Evolutionary conservation across 2,888 invertebrate genomes (phyloP), one percentile per base, ranked within the genome.

Genomic region (Plebejus melissa): DNA sequence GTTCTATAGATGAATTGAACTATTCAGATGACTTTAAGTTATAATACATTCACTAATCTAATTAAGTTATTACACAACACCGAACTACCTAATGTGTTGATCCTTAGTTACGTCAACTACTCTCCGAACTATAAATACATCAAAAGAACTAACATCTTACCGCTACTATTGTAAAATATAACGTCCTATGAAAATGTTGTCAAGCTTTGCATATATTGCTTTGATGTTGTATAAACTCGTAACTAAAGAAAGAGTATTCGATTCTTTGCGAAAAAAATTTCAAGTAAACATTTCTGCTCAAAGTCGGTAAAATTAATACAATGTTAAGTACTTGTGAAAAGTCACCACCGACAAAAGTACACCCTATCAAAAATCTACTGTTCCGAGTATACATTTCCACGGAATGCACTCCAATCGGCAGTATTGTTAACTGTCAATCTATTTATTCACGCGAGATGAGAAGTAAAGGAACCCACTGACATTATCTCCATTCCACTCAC

Each of bases 81-180:
- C 65, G 36, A 65, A 32, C 65, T 65, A 65, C 65, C 9, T 3
- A 7, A 11, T 71, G 50, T 54, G 54, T 28, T 72, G 72, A 72
- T 72, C 72, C 72, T 72, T 72, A 72, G 72, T 72, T 32, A 50
- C 50, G 32, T 70, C 2, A 69, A 69, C 69, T 69, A 38, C 11
- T 69, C 69, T 28, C 50, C 50, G 54, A 70, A 41, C 54, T 28
- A 72, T 72, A 50, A 72, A 72, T 54, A 72, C 72, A 72, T 72
- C 54, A 16, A 72, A 72, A 72, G 11, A 71, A 50, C 71, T 71
- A 71, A 70, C 70, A 70, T 70, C 41, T 70, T 71, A 28, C 72
- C 32, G 72, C 28, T 72, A 72, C 72, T 41, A 50, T 71, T 50
- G 72, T 72, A 72, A 72, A 72, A 54, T 50, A 71, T 50, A 72